Conservation (phyloP, 2,113 vertebrate genomes). For the Brachirus orientalis region DNA sequence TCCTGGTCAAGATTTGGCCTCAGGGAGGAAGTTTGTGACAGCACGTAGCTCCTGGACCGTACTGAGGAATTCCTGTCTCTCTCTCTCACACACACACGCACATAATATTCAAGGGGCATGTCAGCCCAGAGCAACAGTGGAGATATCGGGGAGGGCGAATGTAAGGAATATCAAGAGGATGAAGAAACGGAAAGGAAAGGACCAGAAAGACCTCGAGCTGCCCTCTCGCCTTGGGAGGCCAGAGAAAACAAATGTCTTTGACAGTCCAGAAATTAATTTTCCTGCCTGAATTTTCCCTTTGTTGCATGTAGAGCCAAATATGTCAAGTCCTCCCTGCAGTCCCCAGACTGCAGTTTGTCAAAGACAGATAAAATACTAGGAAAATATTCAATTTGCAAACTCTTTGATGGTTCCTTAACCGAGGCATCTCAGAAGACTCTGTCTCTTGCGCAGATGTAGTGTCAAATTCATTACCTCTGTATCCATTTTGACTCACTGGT, state of each 20-base stretch:
- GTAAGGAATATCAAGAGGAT: too few relatives aligned
- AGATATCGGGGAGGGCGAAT: slow-evolving; percentile 35
- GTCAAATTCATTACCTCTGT: slow-evolving; percentile 8
- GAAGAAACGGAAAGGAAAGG: slow-evolving; percentile 13
- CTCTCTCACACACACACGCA: slow-evolving; percentile 4
- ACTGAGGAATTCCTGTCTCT: slow-evolving; percentile 67
- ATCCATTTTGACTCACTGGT: background rate
- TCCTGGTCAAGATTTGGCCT: slow-evolving; percentile 27
- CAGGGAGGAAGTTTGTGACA: slow-evolving; percentile 75
- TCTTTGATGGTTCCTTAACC: slow-evolving; percentile 43
- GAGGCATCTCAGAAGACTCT: slow-evolving; percentile 15
- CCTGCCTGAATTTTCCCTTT: slow-evolving; percentile 45
- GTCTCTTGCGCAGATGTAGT: slow-evolving; percentile 20
- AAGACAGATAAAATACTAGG: slow-evolving; percentile 55
- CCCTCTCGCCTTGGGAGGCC: slow-evolving; percentile 61
- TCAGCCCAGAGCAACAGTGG: slow-evolving; percentile 60
- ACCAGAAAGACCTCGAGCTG: slow-evolving; percentile 33
- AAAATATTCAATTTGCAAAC: slow-evolving; percentile 41
- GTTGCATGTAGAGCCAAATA: slow-evolving; percentile 65
- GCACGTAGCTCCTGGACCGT: slow-evolving; percentile 65
- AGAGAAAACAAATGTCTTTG: slow-evolving; percentile 68
- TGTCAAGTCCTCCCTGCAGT: slow-evolving; percentile 54
- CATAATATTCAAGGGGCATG: slow-evolving; percentile 38
- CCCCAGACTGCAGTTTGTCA: slow-evolving; percentile 59
- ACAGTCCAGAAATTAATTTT: slow-evolving; percentile 73